Evolutionary conservation across 2,113 vertebrate genomes (phyloP).

Genomic region (Buteo buteo): DNA sequence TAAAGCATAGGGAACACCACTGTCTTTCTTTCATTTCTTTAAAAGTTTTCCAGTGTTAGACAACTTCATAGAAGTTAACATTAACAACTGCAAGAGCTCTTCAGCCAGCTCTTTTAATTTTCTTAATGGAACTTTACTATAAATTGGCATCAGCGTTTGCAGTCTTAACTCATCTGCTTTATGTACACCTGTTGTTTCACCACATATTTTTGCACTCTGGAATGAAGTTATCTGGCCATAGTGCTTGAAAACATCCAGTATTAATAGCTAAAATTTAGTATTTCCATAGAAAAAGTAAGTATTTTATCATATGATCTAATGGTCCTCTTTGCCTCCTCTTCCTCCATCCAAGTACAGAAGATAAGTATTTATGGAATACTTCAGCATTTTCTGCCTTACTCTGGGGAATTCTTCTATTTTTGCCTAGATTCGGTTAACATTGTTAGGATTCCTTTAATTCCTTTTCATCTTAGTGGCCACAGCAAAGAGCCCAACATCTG

Average conservation of each 20-base stretch:
- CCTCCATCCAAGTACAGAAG: background rate
- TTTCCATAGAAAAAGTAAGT: background rate
- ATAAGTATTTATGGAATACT: background rate
- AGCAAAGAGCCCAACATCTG: background rate
- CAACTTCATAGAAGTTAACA: background rate
- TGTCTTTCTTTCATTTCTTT: background rate
- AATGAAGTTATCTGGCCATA: background rate
- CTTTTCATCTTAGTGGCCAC: background rate
- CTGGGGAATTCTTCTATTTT: background rate
- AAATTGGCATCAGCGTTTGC: background rate
- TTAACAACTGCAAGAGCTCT: background rate
- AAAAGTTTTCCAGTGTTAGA: background rate
- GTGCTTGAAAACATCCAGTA: background rate
- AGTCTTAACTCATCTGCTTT: background rate
- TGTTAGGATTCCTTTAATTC: background rate
- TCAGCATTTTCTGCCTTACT: background rate
- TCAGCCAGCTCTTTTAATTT: background rate
- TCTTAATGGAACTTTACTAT: background rate
- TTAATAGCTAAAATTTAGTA: background rate
- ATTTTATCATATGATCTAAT: background rate
- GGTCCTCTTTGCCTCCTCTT: background rate
- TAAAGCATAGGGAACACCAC: background rate
- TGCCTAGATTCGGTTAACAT: background rate
- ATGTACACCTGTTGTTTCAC: background rate
- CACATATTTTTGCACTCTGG: background rate